Evolutionary conservation across 2,888 invertebrate species (phyloP).

Genomic region (Stenurella melanura): DNA sequence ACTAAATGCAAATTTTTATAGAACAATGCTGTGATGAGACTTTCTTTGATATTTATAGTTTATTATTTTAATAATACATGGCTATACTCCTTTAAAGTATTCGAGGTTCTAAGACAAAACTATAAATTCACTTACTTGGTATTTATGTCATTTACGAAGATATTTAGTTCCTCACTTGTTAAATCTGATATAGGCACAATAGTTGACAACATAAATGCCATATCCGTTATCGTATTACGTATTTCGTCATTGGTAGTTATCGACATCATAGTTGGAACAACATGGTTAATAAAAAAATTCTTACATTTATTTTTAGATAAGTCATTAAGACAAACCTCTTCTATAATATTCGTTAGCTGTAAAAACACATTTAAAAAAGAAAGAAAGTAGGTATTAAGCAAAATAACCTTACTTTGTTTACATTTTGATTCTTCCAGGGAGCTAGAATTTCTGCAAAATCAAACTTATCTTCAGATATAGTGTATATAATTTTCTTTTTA

Average conservation of each 20-base stretch:
- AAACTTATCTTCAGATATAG: slow-evolving; percentile 31
- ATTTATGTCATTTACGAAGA: slow-evolving; percentile 49
- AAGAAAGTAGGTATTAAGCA: not conserved
- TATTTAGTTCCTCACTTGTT: slow-evolving; percentile 48
- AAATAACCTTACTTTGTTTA: slow-evolving; percentile 29
- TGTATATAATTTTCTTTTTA: slow-evolving; percentile 33
- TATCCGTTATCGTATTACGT: slow-evolving; percentile 51
- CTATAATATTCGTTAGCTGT: slow-evolving; percentile 50
- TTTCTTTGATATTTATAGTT: no score
- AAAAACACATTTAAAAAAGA: slow-evolving; percentile 27
- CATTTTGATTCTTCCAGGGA: slow-evolving; percentile 42
- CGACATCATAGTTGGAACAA: slow-evolving; percentile 57
- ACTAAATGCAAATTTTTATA: no score
- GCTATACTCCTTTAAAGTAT: no score
- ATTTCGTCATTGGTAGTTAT: slow-evolving; percentile 43
- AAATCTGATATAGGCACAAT: slow-evolving; percentile 51
- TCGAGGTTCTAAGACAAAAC: not conserved
- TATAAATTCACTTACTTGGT: slow-evolving; percentile 51
- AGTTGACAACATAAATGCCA: slow-evolving; percentile 53
- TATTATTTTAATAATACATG: not conserved
- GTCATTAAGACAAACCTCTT: slow-evolving; percentile 48
- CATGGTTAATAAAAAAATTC: slow-evolving; percentile 47
- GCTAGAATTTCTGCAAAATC: slow-evolving; percentile 37
- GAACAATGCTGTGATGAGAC: no score
- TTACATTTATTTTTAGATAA: slow-evolving; percentile 47